Base-by-base conservation (phyloP, 1,140 invertebrate genomes). In the Ylistrum balloti region DNA sequence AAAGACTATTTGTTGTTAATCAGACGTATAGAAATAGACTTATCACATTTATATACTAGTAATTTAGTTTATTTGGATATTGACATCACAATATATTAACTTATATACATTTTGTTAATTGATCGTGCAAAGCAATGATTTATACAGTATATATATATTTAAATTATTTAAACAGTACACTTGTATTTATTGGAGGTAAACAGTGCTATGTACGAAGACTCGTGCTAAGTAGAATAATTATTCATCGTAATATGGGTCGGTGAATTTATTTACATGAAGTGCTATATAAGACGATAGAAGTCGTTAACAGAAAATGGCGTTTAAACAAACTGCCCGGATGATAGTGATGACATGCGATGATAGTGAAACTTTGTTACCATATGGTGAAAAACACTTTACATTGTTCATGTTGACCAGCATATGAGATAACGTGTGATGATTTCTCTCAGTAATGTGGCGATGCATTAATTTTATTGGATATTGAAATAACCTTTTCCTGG, bases 81-180 rank as follows among this genome's bases (percentile, higher is more conserved):
- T 74, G n/a, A 74, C 5, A 74, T 7, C 56, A 74, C 1, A 17
- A 17, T n/a, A 74, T 74, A 74, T 74, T 28, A 11, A 74, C 15
- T 28, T 15, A 11, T 22, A 22, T 11, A 74, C 28, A 28, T 28
- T 74, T 74, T 28, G 3, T 22, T n/a, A 74, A 74, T 28, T n/a
- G 28, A 74, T 74, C 56, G 28, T 17, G 17, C 22, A 74, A 74
- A 74, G n/a, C 22, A 7, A 7, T 74, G 17, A n/a, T n/a, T 74
- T 74, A 74, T 28, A n/a, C 13, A 22, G 20, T 22, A 56, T 56
- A 56, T 56, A 2, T 56, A 5, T 74, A 74, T 74, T 28, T 28
- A 74, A 74, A 74, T 74, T 74, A 74, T 74, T 74, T 74, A 74
- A 74, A 74, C 56, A n/a, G 56, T 74, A 74, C 22, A 74, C 22